phyloP scores from a whole-genome alignment of 1,140 invertebrate genomes.

The Procambarus virginalis region DNA sequence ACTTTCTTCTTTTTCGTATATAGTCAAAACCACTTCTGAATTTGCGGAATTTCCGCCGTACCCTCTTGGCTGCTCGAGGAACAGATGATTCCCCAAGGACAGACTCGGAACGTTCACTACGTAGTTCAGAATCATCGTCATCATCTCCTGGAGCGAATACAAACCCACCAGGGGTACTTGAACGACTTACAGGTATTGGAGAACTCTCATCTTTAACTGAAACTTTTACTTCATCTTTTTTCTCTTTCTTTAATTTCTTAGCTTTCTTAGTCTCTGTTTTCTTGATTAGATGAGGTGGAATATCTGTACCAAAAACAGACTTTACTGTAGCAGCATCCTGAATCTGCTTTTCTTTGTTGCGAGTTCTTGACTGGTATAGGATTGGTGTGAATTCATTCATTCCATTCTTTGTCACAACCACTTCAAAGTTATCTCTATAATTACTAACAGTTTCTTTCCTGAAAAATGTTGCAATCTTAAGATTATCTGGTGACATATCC shows the following conservation, averaged over 20 bases:
- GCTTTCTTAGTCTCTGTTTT: constrained; percentile 50
- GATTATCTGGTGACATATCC: constrained; percentile 52
- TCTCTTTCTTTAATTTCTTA: constrained; percentile 67
- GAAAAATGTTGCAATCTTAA: constrained; percentile 74
- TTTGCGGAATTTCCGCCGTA: constrained; percentile 76
- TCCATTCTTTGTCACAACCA: constrained; percentile 77
- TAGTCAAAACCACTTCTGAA: constrained; percentile 89
- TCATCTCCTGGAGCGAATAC: constrained; percentile 74
- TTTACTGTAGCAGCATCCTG: constrained; percentile 84
- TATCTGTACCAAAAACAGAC: constrained; percentile 71
- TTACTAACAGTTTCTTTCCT: constrained; percentile 82
- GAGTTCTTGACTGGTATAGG: constrained; percentile 83
- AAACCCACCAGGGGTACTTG: constrained; percentile 62
- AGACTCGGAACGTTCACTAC: constrained; percentile 61
- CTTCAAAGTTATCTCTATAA: constrained; percentile 82
- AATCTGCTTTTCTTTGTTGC: constrained; percentile 84
- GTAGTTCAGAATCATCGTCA: constrained; percentile 73
- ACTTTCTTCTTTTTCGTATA: constrained; percentile 87
- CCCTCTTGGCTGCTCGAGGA: constrained; percentile 47
- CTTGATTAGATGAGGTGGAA: constrained; percentile 49
- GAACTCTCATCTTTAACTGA: constrained; percentile 31
- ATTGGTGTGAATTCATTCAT: constrained; percentile 82
- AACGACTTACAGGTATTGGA: constrained; percentile 27
- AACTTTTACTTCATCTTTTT: constrained; percentile 70
- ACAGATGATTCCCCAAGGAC: constrained; percentile 50